These are phyloP conservation scores for Ceratitis capitata DNA, from an alignment of 1,140 invertebrate genomes.

Conservation along the genomic window DNA sequence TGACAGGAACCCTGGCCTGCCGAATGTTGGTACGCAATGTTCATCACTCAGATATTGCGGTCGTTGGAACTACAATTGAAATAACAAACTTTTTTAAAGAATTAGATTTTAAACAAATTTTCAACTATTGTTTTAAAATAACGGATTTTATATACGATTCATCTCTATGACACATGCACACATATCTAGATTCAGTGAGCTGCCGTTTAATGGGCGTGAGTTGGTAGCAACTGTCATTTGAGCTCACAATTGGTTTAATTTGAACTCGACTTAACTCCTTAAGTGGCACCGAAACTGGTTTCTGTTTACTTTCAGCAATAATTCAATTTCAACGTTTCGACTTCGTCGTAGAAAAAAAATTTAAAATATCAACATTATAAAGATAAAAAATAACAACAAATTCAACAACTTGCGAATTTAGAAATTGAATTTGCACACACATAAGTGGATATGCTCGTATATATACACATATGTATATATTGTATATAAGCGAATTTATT, in stretches of 20 bases:
- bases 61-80: no score
- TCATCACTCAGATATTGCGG: no score
- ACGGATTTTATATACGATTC: no score
- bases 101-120: no score
- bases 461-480: neutral
- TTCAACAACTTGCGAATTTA: conserved; percentile 15
- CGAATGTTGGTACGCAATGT: no score
- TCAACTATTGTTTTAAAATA: no score
- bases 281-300: conserved; percentile 20
- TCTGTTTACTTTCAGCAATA: neutral
- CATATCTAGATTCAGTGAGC: neutral
- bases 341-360: no score
- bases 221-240: neutral
- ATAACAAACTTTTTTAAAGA: no score
- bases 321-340: neutral
- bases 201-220: neutral
- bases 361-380: no score
- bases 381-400: neutral
- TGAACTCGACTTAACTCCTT: conserved; percentile 15
- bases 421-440: neutral
- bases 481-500: no score
- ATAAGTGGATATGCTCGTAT: neutral
- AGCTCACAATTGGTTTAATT: neutral
- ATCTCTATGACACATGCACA: no score
- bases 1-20: no score